A percentile compares a stretch with the other conserved stretches of the same genome.
Conservation (phyloP, 2,797 vertebrate genomes). For the Myiotriccus ornatus region DNA sequence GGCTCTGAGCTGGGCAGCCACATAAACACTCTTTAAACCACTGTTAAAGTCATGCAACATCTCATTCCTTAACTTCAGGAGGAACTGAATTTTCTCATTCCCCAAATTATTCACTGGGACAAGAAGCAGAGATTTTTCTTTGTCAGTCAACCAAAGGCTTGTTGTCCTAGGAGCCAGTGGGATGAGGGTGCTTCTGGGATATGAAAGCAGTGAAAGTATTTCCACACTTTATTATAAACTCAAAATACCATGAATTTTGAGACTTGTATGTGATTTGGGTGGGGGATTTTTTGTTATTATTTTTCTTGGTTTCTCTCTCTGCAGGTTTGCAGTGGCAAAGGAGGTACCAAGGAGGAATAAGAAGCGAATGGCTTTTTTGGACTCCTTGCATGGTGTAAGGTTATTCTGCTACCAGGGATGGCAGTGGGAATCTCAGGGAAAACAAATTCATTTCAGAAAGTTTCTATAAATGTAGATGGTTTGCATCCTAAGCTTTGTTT, state of each 20-base stretch:
- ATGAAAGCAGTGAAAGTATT: not conserved
- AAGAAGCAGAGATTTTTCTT: not conserved
- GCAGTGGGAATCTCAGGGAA: not conserved
- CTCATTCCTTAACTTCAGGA: not conserved
- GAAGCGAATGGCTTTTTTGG: not conserved
- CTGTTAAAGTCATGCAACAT: not conserved
- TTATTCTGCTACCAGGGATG: not conserved
- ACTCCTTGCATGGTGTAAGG: not conserved
- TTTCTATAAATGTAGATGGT: not conserved
- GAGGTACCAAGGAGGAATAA: not conserved
- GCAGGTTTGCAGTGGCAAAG: not conserved
- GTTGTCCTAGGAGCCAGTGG: not conserved
- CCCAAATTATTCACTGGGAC: not conserved
- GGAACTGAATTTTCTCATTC: not conserved
- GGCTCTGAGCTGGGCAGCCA: not conserved
- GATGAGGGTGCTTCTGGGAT: not conserved
- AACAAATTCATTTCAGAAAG: not conserved
- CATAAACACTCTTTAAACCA: not conserved
- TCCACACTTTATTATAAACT: not conserved
- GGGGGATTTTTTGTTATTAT: too few relatives aligned
- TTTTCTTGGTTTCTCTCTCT: not conserved
- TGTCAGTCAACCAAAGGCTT: fast-evolving
- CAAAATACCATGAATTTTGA: too few relatives aligned
- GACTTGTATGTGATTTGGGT: not conserved
- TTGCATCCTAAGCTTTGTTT: not conserved